These are phyloP conservation scores for Karalla daura DNA, from an alignment of 2,797 vertebrate species.

Conservation along the genomic window DNA sequence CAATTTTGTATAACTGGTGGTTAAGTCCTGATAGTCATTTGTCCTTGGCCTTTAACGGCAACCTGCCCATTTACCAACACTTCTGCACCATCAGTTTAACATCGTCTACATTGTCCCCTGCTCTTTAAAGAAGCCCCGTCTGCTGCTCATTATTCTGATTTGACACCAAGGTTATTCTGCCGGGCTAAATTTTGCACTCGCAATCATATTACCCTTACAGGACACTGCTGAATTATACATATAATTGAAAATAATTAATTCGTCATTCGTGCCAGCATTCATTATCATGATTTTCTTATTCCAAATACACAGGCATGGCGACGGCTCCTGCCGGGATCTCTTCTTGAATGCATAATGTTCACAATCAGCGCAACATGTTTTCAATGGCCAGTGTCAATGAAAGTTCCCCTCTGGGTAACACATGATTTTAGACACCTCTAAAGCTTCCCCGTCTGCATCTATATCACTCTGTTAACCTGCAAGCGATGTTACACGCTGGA, in stretches of 20 bases:
- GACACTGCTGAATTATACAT: constrained; percentile 14
- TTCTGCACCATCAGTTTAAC: constrained; percentile 24
- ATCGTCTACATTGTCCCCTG: constrained; percentile 7
- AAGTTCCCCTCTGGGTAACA: constrained; percentile 4
- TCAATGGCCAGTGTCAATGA: constrained; percentile 13
- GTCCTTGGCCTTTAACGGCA: constrained; percentile 43
- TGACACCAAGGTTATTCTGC: constrained; percentile 16
- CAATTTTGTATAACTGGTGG: constrained; percentile 36
- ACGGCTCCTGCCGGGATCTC: constrained; percentile 28
- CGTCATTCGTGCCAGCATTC: constrained; percentile 30
- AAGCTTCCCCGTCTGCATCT: not conserved
- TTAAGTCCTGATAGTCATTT: constrained; percentile 24
- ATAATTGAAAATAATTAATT: constrained; percentile 38
- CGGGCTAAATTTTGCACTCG: constrained; percentile 21
- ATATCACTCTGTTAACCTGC: constrained; percentile 11
- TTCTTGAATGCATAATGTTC: constrained; percentile 38
- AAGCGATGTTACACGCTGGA: not conserved
- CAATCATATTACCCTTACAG: constrained; percentile 40
- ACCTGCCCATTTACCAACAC: constrained; percentile 8
- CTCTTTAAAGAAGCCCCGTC: constrained; percentile 5
- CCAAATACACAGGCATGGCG: constrained; percentile 31
- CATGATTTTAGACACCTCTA: constrained; percentile 5
- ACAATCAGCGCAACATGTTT: constrained; percentile 13
- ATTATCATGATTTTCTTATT: constrained; percentile 48
- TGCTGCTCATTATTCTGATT: constrained; percentile 6